Evolutionary conservation across 1,140 invertebrate genomes (phyloP).

Genomic region (Centruroides vittatus): DNA sequence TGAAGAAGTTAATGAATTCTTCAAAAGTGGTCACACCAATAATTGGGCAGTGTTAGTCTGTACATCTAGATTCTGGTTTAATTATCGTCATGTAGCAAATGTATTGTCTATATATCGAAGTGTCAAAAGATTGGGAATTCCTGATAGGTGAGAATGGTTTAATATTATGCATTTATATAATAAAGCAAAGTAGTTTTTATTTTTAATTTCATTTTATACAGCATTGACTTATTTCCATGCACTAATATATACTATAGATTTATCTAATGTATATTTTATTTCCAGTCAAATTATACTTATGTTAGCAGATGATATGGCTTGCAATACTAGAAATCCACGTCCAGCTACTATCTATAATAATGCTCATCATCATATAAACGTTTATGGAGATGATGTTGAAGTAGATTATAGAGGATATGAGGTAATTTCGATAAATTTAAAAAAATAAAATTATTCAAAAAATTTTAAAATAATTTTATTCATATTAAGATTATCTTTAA

Average conservation of each 20-base stretch:
- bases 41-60: conserved; percentile 99
- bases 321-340: conserved; percentile 90
- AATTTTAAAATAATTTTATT: no score
- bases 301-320: conserved; percentile 98
- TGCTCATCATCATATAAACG: conserved; percentile 94
- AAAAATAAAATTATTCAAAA: no score
- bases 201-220: no score
- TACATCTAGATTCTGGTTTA: conserved; percentile 98
- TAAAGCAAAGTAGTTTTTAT: no score
- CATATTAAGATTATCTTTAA: no score
- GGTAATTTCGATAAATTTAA: conserved; percentile 32
- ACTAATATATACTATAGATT: no score
- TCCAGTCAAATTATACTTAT: conserved; percentile 22
- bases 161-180: background rate
- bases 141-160: conserved; percentile 47
- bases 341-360: conserved; percentile 99
- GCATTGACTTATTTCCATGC: no score
- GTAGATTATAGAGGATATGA: conserved; percentile 98
- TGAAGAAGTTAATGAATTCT: no score
- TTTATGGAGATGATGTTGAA: conserved; percentile 98
- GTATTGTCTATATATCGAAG: conserved; percentile 95
- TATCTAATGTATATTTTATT: conserved; percentile 4
- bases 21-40: conserved; percentile 37
- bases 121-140: conserved; percentile 93
- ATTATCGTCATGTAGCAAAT: conserved; percentile 98